Evolutionary conservation across 2,888 invertebrate genomes (phyloP), one percentile per base, ranked within the genome.

Genomic region (Hydropsyche betteni): DNA sequence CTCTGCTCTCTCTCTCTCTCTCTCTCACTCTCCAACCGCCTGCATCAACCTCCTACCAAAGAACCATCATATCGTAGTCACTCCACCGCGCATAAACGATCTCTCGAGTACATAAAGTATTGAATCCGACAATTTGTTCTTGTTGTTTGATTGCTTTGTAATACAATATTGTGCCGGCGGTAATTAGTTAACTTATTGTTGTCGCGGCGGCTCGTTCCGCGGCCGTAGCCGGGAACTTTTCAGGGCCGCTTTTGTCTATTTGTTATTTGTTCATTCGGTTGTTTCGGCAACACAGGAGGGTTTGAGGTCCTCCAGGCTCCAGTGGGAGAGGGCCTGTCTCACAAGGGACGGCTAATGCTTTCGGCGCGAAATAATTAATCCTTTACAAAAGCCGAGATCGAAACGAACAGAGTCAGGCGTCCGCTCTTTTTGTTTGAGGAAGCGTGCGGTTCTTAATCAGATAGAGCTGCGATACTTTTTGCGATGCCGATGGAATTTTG

Each of bases 111-210:
- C 44, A 44, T 24, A 44, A 44, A 44, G 44, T 44, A 44, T 44
- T 10, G 44, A 44, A 44, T 44, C 10, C 44, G 10, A 44, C 44
- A 44, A 44, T 44, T 44, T 44, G 44, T 44, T 44, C 44, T 44
- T 44, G 44, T 44, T 44, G 44, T 44, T 44, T 44, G 44, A 44
- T 44, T 44, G 44, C 44, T 44, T 44, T 44, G 44, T 44, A 44
- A 44, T 44, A 44, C 44, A 44, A 44, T 44, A 44, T 44, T 44
- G 44, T 58, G 16, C 58, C 58, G 16, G 24, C 58, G 16, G 16
- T 16, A 16, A 58, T 58, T 24, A 58, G 58, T 24, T 58, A 58
- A 16, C 58, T 58, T 58, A 58, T 58, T 58, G 58, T 58, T 58
- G 58, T 58, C 24, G 4, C 58, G 5, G 53, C 16, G 24, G 24